These are phyloP conservation scores for Poecilobothrus nobilitatus DNA, from an alignment of 2,888 invertebrate genomes.

Conservation along the genomic window DNA sequence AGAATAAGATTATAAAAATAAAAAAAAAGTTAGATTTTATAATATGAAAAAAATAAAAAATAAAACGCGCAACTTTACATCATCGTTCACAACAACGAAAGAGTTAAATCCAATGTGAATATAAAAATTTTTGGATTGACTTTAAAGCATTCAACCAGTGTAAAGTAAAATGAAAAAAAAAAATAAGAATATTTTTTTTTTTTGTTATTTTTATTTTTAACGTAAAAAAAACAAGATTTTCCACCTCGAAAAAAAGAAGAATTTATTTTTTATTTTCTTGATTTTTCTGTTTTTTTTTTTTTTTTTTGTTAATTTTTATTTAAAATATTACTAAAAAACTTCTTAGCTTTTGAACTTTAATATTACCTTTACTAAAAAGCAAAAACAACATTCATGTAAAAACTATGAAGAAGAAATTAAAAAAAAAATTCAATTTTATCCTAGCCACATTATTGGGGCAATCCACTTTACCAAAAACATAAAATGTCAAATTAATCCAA, in stretches of 20 bases:
- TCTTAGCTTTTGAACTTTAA: conserved; percentile 2
- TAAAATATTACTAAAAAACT: background rate
- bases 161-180: background rate
- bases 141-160: background rate
- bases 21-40: background rate
- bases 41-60: background rate
- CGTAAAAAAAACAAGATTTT: background rate
- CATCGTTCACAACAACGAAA: background rate
- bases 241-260: conserved; percentile 2
- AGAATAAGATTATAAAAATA: background rate
- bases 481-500: too few species aligned
- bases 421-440: too few species aligned
- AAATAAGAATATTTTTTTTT: background rate
- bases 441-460: too few species aligned
- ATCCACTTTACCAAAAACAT: too few species aligned
- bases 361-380: background rate
- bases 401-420: too few species aligned
- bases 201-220: background rate
- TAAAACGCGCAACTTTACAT: background rate
- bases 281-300: background rate
- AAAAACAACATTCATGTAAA: too few species aligned
- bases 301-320: too few species aligned
- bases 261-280: background rate
- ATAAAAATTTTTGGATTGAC: background rate
- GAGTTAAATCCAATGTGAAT: background rate